Conservation (phyloP, 2,888 invertebrate genomes). For the Chaetoderma sp. region DNA sequence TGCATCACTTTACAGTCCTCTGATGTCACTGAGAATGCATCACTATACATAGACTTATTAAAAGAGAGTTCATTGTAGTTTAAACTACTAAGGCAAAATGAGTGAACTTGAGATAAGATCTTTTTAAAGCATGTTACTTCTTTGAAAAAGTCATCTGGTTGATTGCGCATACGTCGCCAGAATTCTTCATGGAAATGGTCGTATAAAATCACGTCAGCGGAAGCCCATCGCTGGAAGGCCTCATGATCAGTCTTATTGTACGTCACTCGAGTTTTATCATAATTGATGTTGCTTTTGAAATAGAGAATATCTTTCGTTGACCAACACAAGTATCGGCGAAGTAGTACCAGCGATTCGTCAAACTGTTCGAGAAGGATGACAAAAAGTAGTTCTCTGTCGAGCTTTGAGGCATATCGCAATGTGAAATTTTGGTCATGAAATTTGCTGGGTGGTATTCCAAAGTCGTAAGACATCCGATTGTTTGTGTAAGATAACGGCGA, state of each 20-base stretch:
- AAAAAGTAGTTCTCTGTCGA: slow-evolving; percentile 4
- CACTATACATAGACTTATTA: not conserved
- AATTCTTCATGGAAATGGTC: not conserved
- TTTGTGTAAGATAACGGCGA: not conserved
- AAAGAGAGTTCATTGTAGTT: not conserved
- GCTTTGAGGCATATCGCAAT: not conserved
- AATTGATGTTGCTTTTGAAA: not conserved
- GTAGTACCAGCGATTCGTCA: slow-evolving; percentile 1
- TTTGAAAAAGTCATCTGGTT: not conserved
- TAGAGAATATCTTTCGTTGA: not conserved
- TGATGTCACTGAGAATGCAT: not conserved
- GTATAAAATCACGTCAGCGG: not conserved
- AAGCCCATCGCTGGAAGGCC: not conserved
- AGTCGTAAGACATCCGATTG: slow-evolving; percentile 2
- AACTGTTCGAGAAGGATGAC: slow-evolving; percentile 1
- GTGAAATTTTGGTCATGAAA: not conserved
- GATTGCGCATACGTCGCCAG: not conserved
- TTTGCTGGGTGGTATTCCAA: not conserved
- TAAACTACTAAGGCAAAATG: not conserved
- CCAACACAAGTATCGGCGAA: slow-evolving; percentile 3
- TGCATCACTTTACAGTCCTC: not conserved
- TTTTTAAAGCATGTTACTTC: not conserved
- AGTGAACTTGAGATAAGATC: not conserved
- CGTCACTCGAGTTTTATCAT: not conserved
- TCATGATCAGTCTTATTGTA: not conserved